These are phyloP conservation scores for Todiramphus chloris DNA, from an alignment of 2,113 vertebrate genomes.

Conservation along the genomic window DNA sequence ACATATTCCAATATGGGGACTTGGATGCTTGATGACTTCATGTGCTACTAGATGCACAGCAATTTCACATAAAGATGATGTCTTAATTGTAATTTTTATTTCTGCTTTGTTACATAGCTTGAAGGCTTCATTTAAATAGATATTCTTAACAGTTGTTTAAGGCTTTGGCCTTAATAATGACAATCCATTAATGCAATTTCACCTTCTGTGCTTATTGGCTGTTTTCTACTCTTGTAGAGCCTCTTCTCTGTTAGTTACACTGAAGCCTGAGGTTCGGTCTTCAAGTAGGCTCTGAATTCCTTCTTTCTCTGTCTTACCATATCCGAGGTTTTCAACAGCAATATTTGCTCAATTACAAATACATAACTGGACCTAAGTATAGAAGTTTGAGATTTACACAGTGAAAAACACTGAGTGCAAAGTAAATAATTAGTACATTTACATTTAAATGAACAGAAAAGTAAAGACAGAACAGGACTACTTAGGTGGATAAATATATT, in stretches of 20 bases:
- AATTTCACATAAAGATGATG: neutral
- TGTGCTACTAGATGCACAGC: neutral
- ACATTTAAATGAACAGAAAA: neutral
- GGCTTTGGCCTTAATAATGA: neutral
- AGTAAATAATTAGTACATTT: neutral
- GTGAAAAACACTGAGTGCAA: neutral
- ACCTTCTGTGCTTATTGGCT: neutral
- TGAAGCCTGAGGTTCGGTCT: neutral
- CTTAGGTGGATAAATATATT: neutral
- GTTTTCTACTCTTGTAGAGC: neutral
- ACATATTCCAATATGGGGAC: neutral
- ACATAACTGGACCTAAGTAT: neutral
- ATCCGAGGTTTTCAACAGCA: neutral
- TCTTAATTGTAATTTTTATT: conserved; percentile 9
- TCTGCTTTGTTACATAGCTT: neutral
- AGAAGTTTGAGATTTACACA: neutral
- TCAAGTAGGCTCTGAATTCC: neutral
- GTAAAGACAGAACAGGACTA: neutral
- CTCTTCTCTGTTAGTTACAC: neutral
- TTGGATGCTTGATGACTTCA: neutral
- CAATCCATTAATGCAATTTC: neutral
- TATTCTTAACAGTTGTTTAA: neutral
- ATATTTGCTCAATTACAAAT: neutral
- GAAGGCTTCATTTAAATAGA: neutral
- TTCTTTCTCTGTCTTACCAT: neutral